Base-by-base conservation (phyloP, 2,888 invertebrate genomes). In the Oasisia sp. region DNA sequence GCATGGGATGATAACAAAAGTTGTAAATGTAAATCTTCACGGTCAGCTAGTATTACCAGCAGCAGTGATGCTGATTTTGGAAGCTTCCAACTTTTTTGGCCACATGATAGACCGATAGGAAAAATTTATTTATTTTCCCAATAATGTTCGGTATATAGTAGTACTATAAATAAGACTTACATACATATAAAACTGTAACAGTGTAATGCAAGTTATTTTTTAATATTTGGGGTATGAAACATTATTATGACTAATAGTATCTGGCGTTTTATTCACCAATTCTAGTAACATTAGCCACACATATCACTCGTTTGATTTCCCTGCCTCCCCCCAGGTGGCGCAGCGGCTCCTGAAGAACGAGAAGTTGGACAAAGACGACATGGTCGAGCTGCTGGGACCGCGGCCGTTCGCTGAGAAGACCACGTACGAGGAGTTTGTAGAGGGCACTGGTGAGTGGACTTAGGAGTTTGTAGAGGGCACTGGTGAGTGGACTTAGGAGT, bases 391-490 rank as follows among this genome's bases (percentile, higher is more conserved):
- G 74, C 97, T 99, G 91, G 99, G 99, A 0, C 97, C 97, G 45
- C 97, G 99, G 94, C 99, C 99, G 0, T 99, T 99, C 97, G 98
- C 98, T 19, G 99, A 99, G 96, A 99, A 99, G 97, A 99, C 99
- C 27, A 99, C 99, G 14, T 99, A 99, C 95, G 99, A 99, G 96
- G 98, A 99, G 96, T 99, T 99, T 96, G 99, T 99, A 0, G 99
- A 99, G 96, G 96, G 96, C 89, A 96, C 96, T 94, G 96, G 96
- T 96, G 74, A 74, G 74, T 74, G 58, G 27, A 19, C n/a, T n/a
- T n/a, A 99, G 96, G 98, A 99, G 96, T 99, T 99, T 96, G 99
- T 99, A 0, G 99, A 99, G 96, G 96, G 96, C 89, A 96, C 96
- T 94, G 96, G 96, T 96, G 74, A 74, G 74, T 74, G 58, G 27